Evolutionary conservation across 1,140 invertebrate species (phyloP).

Genomic region (Ganaspis sp.): DNA sequence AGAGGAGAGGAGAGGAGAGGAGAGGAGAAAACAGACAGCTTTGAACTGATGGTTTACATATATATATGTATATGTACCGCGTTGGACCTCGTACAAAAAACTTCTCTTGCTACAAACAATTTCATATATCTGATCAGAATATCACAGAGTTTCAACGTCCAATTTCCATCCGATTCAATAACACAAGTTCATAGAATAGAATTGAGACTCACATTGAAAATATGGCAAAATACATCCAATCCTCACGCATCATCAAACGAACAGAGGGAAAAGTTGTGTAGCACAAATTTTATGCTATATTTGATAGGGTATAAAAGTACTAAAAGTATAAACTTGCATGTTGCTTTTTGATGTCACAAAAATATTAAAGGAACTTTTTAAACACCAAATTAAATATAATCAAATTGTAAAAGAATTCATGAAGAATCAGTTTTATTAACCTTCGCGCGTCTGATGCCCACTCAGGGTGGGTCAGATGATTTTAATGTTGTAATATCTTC

Average conservation of each 20-base stretch:
- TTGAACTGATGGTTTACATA: neutral
- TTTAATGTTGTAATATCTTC: no score
- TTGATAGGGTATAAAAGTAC: neutral
- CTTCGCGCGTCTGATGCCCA: no score
- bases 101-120: neutral
- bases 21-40: neutral
- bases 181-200: constrained; percentile 13
- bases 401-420: no score
- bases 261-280: constrained; percentile 9
- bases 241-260: neutral
- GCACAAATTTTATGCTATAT: constrained; percentile 10
- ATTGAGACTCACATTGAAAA: constrained; percentile 6
- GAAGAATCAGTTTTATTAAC: no score
- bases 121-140: constrained; percentile 5
- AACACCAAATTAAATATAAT: neutral
- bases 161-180: constrained; percentile 13
- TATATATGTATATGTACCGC: neutral
- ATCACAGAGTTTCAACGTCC: constrained; percentile 5
- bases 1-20: no score
- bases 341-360: neutral
- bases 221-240: constrained; percentile 2
- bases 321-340: neutral
- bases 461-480: no score
- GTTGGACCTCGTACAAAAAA: neutral
- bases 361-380: neutral